phyloP scores from a whole-genome alignment of 1,140 invertebrate genomes.

The Colletes gigas region DNA sequence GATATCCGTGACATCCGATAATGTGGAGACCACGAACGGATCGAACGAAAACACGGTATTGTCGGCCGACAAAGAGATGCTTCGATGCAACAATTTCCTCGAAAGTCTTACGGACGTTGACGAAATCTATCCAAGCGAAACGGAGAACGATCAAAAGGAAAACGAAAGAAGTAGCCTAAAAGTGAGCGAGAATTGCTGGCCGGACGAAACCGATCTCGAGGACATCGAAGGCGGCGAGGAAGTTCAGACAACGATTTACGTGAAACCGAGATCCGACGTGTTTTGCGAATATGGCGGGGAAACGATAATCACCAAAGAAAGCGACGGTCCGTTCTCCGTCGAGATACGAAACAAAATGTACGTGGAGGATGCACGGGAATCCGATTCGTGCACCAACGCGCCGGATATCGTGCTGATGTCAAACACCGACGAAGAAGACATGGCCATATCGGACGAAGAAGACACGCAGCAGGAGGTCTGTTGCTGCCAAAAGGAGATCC shows the following conservation, averaged over 20 bases:
- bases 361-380: conserved; percentile 42
- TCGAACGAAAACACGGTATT: conserved; percentile 35
- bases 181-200: conserved; percentile 50
- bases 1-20: conserved; percentile 73
- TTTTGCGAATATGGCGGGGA: conserved; percentile 74
- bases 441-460: conserved; percentile 74
- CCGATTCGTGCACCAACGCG: background rate
- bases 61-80: conserved; percentile 51
- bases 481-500: conserved; percentile 56
- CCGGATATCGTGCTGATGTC: conserved; percentile 68
- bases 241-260: conserved; percentile 61
- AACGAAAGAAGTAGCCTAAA: conserved; percentile 36
- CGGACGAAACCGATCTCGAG: conserved; percentile 76
- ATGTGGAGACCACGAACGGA: conserved; percentile 27
- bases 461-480: conserved; percentile 34
- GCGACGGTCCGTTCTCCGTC: conserved; percentile 78
- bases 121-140: conserved; percentile 76
- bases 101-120: conserved; percentile 77
- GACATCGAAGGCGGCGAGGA: conserved; percentile 75
- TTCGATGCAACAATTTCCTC: conserved; percentile 65
- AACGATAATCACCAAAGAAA: conserved; percentile 78
- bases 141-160: conserved; percentile 58
- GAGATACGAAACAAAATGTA: conserved; percentile 77
- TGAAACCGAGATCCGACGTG: conserved; percentile 68
- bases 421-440: conserved; percentile 76